A percentile compares a stretch with the other conserved stretches of the same genome.
phyloP scores from a whole-genome alignment of 2,113 vertebrate genomes.

The Empidonax traillii region DNA sequence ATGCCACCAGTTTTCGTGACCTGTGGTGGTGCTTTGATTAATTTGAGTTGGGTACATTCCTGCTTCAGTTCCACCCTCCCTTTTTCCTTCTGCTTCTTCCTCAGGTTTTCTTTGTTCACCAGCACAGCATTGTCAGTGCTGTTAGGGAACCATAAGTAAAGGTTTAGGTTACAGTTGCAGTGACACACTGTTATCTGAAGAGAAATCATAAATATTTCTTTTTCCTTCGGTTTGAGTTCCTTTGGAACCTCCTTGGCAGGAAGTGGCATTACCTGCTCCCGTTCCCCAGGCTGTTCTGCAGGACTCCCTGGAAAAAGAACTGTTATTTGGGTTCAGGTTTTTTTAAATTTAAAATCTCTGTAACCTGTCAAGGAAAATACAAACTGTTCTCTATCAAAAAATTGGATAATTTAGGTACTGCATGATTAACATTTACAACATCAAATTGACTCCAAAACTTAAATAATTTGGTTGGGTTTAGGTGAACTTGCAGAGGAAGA shows the following conservation, averaged over 20 bases:
- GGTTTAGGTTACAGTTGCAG: background rate
- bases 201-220: background rate
- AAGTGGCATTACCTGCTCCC: background rate
- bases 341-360: background rate
- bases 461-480: background rate
- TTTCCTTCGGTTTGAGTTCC: background rate
- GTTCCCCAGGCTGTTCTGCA: background rate
- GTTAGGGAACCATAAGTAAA: accelerated
- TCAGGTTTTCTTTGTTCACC: background rate
- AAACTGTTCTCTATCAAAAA: background rate
- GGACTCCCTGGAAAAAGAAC: background rate
- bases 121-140: accelerated
- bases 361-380: background rate
- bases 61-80: accelerated
- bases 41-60: background rate
- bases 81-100: background rate
- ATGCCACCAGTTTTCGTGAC: background rate
- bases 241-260: background rate
- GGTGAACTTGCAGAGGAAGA: background rate
- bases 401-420: background rate
- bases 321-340: background rate
- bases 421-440: background rate
- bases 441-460: background rate
- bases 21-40: background rate
- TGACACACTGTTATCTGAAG: background rate